Evolutionary conservation across 2,113 vertebrate genomes (phyloP).

Genomic region (Cinclus mexicanus): DNA sequence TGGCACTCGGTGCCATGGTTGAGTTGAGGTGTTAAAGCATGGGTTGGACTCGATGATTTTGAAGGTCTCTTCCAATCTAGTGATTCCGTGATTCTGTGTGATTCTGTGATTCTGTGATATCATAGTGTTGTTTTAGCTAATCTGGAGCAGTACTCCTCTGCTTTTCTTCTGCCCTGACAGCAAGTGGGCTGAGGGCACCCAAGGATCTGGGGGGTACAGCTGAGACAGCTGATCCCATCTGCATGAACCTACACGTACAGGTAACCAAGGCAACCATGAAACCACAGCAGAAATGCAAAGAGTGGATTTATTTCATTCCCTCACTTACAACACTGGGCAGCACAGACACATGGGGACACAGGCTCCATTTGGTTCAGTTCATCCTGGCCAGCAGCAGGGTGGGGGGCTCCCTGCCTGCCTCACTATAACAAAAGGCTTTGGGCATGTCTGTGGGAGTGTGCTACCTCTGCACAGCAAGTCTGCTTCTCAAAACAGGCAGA

Average conservation of each 20-base stretch:
- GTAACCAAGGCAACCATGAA: background rate
- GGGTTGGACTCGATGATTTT: background rate
- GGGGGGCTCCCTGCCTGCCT: background rate
- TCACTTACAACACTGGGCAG: fast-evolving
- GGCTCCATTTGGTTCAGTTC: fast-evolving
- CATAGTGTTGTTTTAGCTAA: background rate
- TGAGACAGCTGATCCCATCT: background rate
- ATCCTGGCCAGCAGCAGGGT: background rate
- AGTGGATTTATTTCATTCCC: background rate
- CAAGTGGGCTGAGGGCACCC: background rate
- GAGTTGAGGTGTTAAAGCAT: background rate
- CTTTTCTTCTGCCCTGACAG: background rate
- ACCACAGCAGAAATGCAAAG: background rate
- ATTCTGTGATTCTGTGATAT: background rate
- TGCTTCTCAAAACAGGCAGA: background rate
- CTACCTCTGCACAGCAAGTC: background rate
- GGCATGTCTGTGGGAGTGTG: background rate
- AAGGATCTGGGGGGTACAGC: background rate
- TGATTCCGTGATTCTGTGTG: background rate
- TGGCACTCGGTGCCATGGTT: background rate
- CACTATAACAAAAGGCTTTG: background rate
- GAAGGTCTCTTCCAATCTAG: no score
- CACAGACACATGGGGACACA: background rate
- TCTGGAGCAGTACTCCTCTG: background rate
- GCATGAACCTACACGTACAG: background rate